phyloP scores from a whole-genome alignment of 2,888 invertebrate species.

The Agriotes lineatus region DNA sequence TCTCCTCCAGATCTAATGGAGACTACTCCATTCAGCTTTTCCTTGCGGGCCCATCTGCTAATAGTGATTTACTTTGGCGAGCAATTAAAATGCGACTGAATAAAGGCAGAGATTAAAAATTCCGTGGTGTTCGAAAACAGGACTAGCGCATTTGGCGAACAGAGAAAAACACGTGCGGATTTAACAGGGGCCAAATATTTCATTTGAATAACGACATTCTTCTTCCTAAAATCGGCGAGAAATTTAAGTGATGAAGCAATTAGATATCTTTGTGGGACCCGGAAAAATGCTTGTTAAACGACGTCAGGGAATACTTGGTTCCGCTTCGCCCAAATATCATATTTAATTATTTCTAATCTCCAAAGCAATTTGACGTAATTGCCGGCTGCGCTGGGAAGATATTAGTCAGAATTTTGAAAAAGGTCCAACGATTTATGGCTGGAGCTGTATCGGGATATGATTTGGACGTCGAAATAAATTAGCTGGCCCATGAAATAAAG shows the following conservation, averaged over 20 bases:
- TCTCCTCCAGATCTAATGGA: too few species aligned
- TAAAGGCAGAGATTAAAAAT: conserved; percentile 2
- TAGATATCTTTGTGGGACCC: conserved; percentile 1
- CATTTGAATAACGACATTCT: conserved; percentile 3
- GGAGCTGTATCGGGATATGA: too few species aligned
- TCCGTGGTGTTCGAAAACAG: neutral
- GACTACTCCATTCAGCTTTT: too few species aligned
- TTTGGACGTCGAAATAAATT: too few species aligned
- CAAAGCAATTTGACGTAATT: too few species aligned
- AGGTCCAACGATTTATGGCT: too few species aligned
- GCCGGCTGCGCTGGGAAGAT: too few species aligned
- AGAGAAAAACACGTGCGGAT: neutral
- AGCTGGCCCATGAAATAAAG: too few species aligned
- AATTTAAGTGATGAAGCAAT: neutral
- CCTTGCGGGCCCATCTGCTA: neutral
- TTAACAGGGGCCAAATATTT: neutral
- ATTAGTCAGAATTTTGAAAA: too few species aligned
- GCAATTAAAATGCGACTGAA: conserved; percentile 7
- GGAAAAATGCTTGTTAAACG: neutral
- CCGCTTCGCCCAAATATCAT: too few species aligned
- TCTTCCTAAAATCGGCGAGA: neutral
- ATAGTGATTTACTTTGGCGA: conserved; percentile 2
- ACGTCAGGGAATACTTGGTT: too few species aligned
- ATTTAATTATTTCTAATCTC: too few species aligned
- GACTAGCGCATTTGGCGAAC: neutral